These are phyloP conservation scores for Blennius ocellaris DNA, from an alignment of 2,113 vertebrate species.

Conservation along the genomic window DNA sequence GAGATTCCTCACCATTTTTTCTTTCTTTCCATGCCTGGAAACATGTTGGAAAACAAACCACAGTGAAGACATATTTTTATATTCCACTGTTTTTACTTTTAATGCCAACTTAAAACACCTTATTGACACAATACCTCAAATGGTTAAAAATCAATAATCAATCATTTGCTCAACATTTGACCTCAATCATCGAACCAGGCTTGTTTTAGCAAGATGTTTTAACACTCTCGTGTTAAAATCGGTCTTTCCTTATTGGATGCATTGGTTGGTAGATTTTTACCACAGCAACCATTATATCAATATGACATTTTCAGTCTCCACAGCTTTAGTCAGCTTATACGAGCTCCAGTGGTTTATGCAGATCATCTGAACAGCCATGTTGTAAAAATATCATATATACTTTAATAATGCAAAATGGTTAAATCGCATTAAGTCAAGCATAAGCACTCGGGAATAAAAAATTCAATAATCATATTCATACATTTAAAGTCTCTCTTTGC, in stretches of 20 bases:
- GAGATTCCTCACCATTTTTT: not conserved
- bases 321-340: not conserved
- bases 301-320: no score
- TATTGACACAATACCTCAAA: not conserved
- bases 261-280: no score
- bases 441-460: conserved; percentile 47
- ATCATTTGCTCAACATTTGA: not conserved
- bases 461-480: conserved; percentile 52
- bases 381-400: conserved; percentile 34
- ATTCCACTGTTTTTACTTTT: no score
- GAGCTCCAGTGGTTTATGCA: not conserved
- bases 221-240: no score
- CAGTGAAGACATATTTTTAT: not conserved
- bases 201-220: conserved; percentile 2
- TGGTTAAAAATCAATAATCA: conserved; percentile 23
- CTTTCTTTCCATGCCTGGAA: not conserved
- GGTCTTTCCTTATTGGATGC: no score
- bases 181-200: conserved; percentile 14
- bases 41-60: not conserved
- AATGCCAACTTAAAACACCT: no score
- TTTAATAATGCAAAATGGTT: conserved; percentile 63
- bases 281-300: not conserved
- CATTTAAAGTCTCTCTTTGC: conserved; percentile 36
- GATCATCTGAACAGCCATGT: not conserved
- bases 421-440: conserved; percentile 32